Evolutionary conservation across 2,797 vertebrate genomes (phyloP), one percentile per base, ranked within the genome.

Genomic region (Emydoidea blandingii): DNA sequence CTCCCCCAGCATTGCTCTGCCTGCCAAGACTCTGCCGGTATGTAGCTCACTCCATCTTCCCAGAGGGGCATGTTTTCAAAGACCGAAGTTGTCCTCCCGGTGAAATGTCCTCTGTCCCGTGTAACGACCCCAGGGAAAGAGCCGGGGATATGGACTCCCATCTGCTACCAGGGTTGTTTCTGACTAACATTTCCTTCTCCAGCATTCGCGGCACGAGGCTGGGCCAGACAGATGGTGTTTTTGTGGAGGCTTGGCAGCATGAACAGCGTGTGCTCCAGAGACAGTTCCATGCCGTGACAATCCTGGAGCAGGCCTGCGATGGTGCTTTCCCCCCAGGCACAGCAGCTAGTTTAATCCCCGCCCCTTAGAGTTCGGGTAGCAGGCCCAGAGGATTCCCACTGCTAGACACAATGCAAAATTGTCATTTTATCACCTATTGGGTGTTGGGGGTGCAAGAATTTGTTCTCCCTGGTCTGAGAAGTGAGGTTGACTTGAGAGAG

Each of bases 21-120:
- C 19, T 83, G n/a, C 54, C 59, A 72, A 49, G 80, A 76, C 76
- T 44, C 76, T 37, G 1, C 19, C 68, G 14, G 8, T 6, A 37
- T 29, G 29, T 3, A 0, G 12, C 47, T 2, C 15, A 0, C 50
- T 72, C 62, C 47, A 2, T 41, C 62, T 50, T 57, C n/a, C 14
- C 12, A 31, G 21, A 14, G 53, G 76, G 54, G 44, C n/a, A 27
- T 19, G 6, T 41, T 37, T 53, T n/a, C 49, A 41, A 12, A 54
- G 62, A 41, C 65, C 16, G 7, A 29, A 54, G n/a, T 12, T 72
- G 37, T 65, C 6, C 50, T 74, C n/a, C 27, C 1, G 25, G 8
- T 49, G 27, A 78, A 44, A 49, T 47, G 14, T 25, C 72, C 72
- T 15, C 27, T 29, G 6, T 29, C 44, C 44, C 14, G 5, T 10